Base-by-base conservation (phyloP, 2,113 vertebrate genomes). In the Dicentrarchus labrax region DNA sequence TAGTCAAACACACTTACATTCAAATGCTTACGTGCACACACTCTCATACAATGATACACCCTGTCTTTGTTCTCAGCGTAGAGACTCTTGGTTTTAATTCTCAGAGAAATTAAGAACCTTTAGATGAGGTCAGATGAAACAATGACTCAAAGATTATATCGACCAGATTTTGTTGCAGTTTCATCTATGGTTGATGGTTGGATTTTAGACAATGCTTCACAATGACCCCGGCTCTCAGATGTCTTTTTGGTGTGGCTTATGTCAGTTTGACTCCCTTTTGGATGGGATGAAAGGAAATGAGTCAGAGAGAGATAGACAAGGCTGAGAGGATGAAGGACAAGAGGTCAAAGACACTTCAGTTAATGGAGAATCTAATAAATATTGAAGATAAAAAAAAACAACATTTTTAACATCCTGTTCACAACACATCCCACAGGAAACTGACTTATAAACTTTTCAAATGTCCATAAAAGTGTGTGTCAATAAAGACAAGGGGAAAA, bases 81-180 rank as follows among this genome's bases (percentile, higher is more conserved):
- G 13, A 57, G 61, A 68, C 36, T 43, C 36, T 59, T 62, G 56
- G 43, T 76, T 84, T 82, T 17, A 45, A 76, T 45, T 77, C 36
- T 51, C 45, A 38, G 19, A 38, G 38, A 78, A 80, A 74, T 84
- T 22, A 43, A 51, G 43, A 71, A 60, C 12, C 3, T 64, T 79
- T 12, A 72, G 30, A 85, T 83, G 72, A 83, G 24, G 47, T 86
- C 78, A 79, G 61, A 86, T 88, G 56, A 82, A 80, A 53, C 57
- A 67, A n/a, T 64, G 68, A 76, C 30, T 74, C 70, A 54, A 36
- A 60, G 24, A 65, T 71, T 61, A 22, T 48, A 64, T 70, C 11
- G 0, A 59, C 71, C 56, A 48, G 7, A n/a, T 62, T 81, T 51
- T 39, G 8, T 24, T 70, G 45, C 11, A 24, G 24, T 73, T 77